Base-by-base conservation (phyloP, 2,113 vertebrate genomes). In the Cranoglanis bouderius region DNA sequence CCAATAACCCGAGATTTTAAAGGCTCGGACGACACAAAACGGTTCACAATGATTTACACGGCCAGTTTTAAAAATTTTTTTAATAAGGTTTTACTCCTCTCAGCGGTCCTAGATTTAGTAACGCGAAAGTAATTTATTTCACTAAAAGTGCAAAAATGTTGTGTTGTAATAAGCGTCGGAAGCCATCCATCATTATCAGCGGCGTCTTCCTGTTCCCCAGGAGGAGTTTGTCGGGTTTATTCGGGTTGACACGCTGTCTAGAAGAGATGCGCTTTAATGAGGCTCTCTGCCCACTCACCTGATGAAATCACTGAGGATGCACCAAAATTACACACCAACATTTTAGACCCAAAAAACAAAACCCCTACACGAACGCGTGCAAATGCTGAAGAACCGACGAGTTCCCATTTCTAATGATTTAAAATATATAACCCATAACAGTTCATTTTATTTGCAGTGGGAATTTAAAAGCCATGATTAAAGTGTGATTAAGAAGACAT, bases 221-320 rank as follows among this genome's bases (percentile, higher is more conserved):
- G 49, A 84, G 18, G 35, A 32, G 53, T 86, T 13, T 80, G 46
- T 70, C 10, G 46, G 26, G 55, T 59, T 81, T 85, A 82, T 65
- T 43, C 40, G 7, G 24, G 2, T 61, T 29, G 84, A 88, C 38
- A 29, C 53, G 53, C 46, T 49, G 51, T 84, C 65, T 75, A 6
- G 46, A 82, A 55, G 78, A 40, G 74, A 88, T 53, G 40, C 13
- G 32, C 26, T 65, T 51, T 87, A 63, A 85, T 26, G 61, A 85
- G 40, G 38, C 46, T 35, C n/a, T 55, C 72, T 59, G 26, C 24
- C 16, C 35, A 63, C 81, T 85, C 61, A 51, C 46, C 40, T 82
- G 65, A 91, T 70, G 63, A 85, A 85, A 88, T 88, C 77, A 72
- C 63, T 32, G 18, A 35, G 46, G 63, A 49, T 35, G 61, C 82